Evolutionary conservation across 2,888 invertebrate species (phyloP), one percentile per base, ranked within the genome.

Genomic region (Idaea biselata): DNA sequence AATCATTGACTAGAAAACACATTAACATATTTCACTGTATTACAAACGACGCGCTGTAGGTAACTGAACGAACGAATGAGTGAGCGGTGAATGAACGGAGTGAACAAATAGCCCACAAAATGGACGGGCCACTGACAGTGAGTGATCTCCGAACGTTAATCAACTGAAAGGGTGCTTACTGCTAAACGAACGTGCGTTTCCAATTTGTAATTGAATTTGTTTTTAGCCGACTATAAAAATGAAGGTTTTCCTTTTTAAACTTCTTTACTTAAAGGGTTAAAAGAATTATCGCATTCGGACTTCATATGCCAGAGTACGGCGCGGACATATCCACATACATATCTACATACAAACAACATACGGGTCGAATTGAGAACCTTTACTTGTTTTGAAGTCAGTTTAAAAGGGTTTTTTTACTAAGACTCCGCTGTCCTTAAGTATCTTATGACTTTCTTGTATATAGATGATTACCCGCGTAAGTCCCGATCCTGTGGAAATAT

Each of bases 91-190:
- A 65, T 65, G 70, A 71, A 73, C 63, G 61, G 68, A 73, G 66
- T 67, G 74, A 74, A 78, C 84, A 84, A 85, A 85, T 83, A 82
- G 81, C 74, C 78, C 76, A 68, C 77, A 78, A 82, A 44, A 79
- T 78, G 78, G 76, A 78, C 77, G 77, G 78, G 80, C 71, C 69
- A 74, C 76, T 82, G 86, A 84, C 86, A 82, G 78, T 84, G 87
- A 87, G 77, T 82, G 86, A 87, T 87, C 75, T 72, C 75, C 65
- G 71, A 63, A 63, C 78, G 79, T 79, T 81, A 75, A 77, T 82
- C 80, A 78, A 72, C 66, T 67, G 69, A 72, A 77, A 77, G 78
- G 80, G 80, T 74, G 73, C 72, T 64, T 61, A 62, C 62, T 63
- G 63, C 63, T 66, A 74, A 73, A 75, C 73, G 77, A 77, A 80